Conservation (phyloP, 2,113 vertebrate species). For the Antechinus stuartii region DNA sequence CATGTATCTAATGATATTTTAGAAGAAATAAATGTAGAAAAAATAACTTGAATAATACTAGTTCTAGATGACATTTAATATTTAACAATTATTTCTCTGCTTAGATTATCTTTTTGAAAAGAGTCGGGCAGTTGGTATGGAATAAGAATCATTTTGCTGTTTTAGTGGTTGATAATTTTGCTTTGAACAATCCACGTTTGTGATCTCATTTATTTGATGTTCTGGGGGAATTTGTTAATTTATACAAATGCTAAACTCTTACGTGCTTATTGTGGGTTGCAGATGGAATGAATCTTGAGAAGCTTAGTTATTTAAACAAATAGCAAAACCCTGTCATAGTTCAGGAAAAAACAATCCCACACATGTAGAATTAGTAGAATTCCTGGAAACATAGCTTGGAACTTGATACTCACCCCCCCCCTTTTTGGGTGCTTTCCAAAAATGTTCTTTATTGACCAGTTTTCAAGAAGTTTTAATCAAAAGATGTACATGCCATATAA, state of each 20-base stretch:
- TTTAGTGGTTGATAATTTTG: neutral
- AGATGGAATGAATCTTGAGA: slow-evolving; percentile 7
- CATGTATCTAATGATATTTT: neutral
- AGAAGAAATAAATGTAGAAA: neutral
- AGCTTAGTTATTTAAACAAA: neutral
- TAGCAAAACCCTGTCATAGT: neutral
- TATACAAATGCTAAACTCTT: neutral
- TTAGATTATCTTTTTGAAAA: neutral
- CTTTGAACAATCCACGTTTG: neutral
- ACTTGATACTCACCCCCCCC: neutral
- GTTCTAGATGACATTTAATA: neutral
- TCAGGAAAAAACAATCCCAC: neutral
- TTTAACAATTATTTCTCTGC: neutral
- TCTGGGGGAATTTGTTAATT: neutral
- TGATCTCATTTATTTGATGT: neutral
- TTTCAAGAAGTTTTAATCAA: neutral
- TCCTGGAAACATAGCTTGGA: neutral
- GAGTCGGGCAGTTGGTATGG: neutral
- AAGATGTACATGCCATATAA: neutral
- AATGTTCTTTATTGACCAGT: neutral
- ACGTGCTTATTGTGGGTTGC: neutral
- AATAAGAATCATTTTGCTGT: neutral
- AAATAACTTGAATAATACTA: neutral
- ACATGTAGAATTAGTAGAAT: neutral
- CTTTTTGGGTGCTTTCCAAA: neutral